A percentile compares a stretch with the other conserved stretches of the same genome.
phyloP scores from a whole-genome alignment of 2,888 invertebrate species.

The Agrochola litura region DNA sequence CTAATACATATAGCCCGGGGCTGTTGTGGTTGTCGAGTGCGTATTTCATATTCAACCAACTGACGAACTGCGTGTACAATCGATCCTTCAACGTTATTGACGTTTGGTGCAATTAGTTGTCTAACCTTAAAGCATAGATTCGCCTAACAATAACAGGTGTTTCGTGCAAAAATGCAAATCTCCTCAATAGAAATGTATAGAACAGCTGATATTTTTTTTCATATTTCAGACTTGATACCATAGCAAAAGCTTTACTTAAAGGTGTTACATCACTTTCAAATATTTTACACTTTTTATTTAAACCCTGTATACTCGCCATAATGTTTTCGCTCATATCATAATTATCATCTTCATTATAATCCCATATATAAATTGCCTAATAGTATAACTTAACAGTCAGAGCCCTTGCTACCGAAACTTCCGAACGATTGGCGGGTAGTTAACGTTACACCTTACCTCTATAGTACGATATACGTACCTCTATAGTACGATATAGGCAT shows the following conservation, averaged over 20 bases:
- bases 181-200: neutral
- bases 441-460: neutral
- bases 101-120: neutral
- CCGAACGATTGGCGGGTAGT: too few relatives aligned
- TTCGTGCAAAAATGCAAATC: neutral
- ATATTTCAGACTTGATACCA: neutral
- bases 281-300: neutral
- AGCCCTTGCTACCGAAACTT: neutral
- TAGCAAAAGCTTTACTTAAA: too few relatives aligned
- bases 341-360: neutral
- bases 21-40: neutral
- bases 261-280: neutral
- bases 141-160: neutral
- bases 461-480: neutral
- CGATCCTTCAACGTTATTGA: neutral
- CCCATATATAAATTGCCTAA: neutral
- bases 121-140: too few relatives aligned
- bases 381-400: neutral
- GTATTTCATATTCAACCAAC: neutral
- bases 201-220: too few relatives aligned
- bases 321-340: neutral
- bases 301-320: neutral
- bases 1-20: neutral
- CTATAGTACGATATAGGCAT: too few relatives aligned
- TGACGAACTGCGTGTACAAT: neutral